Conservation (phyloP, 2,113 vertebrate genomes). For the Orycteropus afer region DNA sequence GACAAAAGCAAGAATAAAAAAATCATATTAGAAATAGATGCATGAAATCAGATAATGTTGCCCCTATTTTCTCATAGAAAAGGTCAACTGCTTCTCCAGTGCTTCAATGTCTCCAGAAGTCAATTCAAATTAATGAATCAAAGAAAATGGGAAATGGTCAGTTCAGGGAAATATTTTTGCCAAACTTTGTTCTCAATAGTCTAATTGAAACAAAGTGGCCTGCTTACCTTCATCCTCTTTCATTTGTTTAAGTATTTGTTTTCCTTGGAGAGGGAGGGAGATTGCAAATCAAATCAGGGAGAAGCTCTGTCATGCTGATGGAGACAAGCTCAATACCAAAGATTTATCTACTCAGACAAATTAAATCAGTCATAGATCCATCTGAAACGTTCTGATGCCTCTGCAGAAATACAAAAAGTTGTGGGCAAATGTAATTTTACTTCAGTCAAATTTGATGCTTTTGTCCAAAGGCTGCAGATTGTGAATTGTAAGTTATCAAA, state of each 20-base stretch:
- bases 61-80: constrained; percentile 43
- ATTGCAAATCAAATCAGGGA: constrained; percentile 91
- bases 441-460: constrained; percentile 84
- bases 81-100: constrained; percentile 64
- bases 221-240: constrained; percentile 85
- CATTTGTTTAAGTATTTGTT: constrained; percentile 84
- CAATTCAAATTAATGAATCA: constrained; percentile 71
- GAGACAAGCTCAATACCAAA: constrained; percentile 89
- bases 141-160: constrained; percentile 48
- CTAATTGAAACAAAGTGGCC: constrained; percentile 87
- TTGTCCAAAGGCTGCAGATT: constrained; percentile 29
- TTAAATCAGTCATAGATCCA: constrained; percentile 89
- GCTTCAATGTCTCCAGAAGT: constrained; percentile 75
- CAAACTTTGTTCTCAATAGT: constrained; percentile 59
- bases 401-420: constrained; percentile 73
- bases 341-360: constrained; percentile 93
- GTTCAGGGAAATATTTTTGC: constrained; percentile 64
- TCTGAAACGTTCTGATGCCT: constrained; percentile 85
- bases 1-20: neutral
- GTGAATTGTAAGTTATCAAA: constrained; percentile 46
- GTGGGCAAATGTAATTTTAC: constrained; percentile 86
- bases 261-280: constrained; percentile 69
- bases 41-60: constrained; percentile 60
- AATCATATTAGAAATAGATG: constrained; percentile 12
- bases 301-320: constrained; percentile 84